Conservation (phyloP, 1,140 invertebrate species). For the Penaeus indicus region DNA sequence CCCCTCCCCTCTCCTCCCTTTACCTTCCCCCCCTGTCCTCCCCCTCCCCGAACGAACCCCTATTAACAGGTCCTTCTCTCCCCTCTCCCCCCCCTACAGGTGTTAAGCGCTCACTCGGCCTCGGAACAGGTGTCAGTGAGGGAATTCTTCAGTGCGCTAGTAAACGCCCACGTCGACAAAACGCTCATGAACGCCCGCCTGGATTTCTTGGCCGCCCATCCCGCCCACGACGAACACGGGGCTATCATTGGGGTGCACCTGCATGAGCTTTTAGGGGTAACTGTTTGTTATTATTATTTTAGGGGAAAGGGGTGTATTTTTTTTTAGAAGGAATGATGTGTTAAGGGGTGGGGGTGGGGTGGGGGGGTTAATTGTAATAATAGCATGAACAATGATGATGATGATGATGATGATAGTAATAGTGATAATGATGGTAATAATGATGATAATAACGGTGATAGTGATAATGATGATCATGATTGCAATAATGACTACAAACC, state of each 20-base stretch:
- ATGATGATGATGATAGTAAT: too few species aligned
- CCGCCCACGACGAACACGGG: conserved; percentile 66
- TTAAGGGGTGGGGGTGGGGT: too few species aligned
- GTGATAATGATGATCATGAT: too few species aligned
- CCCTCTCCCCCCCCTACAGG: conserved; percentile 45
- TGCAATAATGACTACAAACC: too few species aligned
- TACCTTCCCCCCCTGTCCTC: too few species aligned
- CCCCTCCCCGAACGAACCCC: too few species aligned
- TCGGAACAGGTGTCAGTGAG: conserved; percentile 68
- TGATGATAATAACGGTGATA: too few species aligned
- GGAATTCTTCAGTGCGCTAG: conserved; percentile 69
- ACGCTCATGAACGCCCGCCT: conserved; percentile 67
- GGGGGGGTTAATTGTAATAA: too few species aligned
- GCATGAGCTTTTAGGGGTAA: conserved; percentile 51
- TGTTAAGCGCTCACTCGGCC: conserved; percentile 68
- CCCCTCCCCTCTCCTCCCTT: too few species aligned
- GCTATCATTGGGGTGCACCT: conserved; percentile 37
- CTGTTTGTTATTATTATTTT: background rate
- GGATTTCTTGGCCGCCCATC: conserved; percentile 71
- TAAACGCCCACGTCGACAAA: conserved; percentile 67
- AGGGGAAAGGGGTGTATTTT: background rate
- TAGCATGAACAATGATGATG: too few species aligned
- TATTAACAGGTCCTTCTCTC: too few species aligned
- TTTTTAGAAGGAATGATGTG: background rate
- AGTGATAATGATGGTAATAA: too few species aligned